Evolutionary conservation across 2,797 vertebrate genomes (phyloP).

Genomic region (Xenopus petersii): DNA sequence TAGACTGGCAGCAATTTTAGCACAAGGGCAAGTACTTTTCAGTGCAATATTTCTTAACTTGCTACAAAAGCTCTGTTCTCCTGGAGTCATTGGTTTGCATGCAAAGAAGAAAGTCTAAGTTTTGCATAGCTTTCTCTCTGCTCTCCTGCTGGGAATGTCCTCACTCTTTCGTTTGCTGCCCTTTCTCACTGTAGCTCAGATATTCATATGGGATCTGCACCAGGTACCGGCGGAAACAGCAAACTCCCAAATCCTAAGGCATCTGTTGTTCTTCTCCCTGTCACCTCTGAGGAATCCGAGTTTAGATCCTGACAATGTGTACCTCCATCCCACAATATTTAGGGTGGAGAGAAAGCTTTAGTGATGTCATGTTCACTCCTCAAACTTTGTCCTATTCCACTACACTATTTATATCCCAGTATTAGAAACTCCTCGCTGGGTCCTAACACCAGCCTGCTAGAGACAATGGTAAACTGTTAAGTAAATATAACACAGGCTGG

Average conservation of each 20-base stretch:
- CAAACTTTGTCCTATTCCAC: constrained; percentile 60
- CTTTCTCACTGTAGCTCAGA: constrained; percentile 9
- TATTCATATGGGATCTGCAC: constrained; percentile 15
- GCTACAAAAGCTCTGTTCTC: constrained; percentile 1
- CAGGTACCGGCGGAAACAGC: constrained; percentile 14
- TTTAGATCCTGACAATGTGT: constrained; percentile 40
- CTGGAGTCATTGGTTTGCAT: constrained; percentile 25
- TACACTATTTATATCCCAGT: constrained; percentile 64
- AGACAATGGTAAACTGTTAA: constrained; percentile 27
- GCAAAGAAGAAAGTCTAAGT: constrained; percentile 1
- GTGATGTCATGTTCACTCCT: constrained; percentile 76
- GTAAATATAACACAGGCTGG: constrained; percentile 1
- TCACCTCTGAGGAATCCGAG: constrained; percentile 39
- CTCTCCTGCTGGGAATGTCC: background rate
- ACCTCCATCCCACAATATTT: constrained; percentile 58
- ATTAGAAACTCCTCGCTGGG: constrained; percentile 58
- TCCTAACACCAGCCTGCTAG: constrained; percentile 62
- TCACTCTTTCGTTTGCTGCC: background rate
- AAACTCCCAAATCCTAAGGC: background rate
- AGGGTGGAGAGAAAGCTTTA: constrained; percentile 73
- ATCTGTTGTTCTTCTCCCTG: constrained; percentile 27
- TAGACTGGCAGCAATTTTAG: constrained; percentile 8
- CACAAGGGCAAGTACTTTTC: background rate
- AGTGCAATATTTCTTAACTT: constrained; percentile 9
- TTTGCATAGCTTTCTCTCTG: constrained; percentile 15